Conservation (phyloP, 2,888 invertebrate genomes). For the Hirtodrosophila alboralis region DNA sequence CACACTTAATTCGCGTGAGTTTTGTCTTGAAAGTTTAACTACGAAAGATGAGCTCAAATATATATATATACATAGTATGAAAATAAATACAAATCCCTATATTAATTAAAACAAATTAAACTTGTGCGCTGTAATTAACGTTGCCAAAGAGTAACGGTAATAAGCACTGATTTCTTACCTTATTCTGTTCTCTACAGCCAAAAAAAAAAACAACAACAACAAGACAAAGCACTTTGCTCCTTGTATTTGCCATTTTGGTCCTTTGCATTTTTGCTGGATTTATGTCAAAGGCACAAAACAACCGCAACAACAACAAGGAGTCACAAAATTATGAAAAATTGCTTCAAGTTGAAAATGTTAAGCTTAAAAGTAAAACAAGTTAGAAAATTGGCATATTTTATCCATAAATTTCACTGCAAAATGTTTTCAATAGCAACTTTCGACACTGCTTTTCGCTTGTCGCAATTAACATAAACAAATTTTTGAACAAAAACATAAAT, state of each 20-base stretch:
- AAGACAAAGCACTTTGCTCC: not conserved
- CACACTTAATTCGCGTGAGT: conserved; percentile 16
- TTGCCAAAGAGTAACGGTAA: conserved; percentile 65
- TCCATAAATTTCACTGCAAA: conserved; percentile 62
- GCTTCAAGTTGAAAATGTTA: conserved; percentile 61
- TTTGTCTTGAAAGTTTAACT: not conserved
- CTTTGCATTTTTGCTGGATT: conserved; percentile 58
- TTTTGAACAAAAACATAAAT: conserved; percentile 60
- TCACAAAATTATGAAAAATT: conserved; percentile 75
- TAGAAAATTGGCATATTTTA: conserved; percentile 64
- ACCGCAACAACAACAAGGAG: conserved; percentile 14
- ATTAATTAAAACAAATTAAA: conserved; percentile 53
- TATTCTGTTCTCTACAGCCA: conserved; percentile 42
- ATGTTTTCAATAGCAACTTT: conserved; percentile 39
- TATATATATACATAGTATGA: not conserved
- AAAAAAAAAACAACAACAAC: conserved; percentile 25
- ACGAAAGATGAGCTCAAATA: not conserved
- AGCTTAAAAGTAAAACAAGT: conserved; percentile 42
- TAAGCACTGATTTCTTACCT: conserved; percentile 30
- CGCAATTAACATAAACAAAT: conserved; percentile 77
- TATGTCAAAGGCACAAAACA: conserved; percentile 64
- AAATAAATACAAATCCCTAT: conserved; percentile 11
- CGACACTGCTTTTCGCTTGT: conserved; percentile 65
- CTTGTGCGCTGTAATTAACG: conserved; percentile 66
- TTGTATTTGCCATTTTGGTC: conserved; percentile 6